Percentiles rank a stretch among this genome's conserved stretches.
phyloP scores from a whole-genome alignment of 1,140 invertebrate species.

The Aphis craccivora region DNA sequence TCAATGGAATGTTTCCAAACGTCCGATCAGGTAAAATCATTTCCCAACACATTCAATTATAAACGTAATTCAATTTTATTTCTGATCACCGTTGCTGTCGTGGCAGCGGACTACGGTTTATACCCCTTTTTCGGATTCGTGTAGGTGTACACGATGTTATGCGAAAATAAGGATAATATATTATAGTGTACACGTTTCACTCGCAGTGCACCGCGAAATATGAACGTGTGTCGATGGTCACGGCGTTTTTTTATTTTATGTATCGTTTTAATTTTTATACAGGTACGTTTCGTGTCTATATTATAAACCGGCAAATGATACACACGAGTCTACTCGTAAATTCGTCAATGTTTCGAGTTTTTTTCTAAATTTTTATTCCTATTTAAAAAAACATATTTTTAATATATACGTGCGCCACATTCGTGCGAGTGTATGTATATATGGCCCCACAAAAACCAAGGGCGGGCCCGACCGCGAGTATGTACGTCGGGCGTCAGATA shows the following conservation, averaged over 20 bases:
- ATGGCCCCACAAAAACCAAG: slow-evolving; percentile 41
- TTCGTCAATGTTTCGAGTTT: slow-evolving; percentile 34
- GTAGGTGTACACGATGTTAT: background rate
- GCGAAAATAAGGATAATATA: background rate
- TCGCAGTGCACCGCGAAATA: background rate
- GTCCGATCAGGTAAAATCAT: background rate
- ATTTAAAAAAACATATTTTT: slow-evolving; percentile 44
- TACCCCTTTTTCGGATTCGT: background rate
- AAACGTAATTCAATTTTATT: background rate
- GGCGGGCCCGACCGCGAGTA: slow-evolving; percentile 33
- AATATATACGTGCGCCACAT: background rate
- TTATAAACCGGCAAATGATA: background rate
- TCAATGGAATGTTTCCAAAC: background rate
- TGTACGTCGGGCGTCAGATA: slow-evolving; percentile 48
- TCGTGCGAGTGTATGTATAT: background rate
- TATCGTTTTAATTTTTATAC: background rate
- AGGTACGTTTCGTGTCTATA: background rate
- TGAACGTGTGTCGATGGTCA: no score
- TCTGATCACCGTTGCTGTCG: background rate
- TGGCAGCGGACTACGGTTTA: background rate
- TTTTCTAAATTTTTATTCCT: slow-evolving; percentile 45
- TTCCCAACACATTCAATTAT: background rate
- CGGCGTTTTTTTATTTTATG: background rate
- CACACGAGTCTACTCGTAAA: slow-evolving; percentile 29
- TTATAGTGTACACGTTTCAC: background rate